Percentiles rank a stretch among this genome's conserved stretches.
Conservation (phyloP, 2,113 vertebrate species). For the Centropus bengalensis region DNA sequence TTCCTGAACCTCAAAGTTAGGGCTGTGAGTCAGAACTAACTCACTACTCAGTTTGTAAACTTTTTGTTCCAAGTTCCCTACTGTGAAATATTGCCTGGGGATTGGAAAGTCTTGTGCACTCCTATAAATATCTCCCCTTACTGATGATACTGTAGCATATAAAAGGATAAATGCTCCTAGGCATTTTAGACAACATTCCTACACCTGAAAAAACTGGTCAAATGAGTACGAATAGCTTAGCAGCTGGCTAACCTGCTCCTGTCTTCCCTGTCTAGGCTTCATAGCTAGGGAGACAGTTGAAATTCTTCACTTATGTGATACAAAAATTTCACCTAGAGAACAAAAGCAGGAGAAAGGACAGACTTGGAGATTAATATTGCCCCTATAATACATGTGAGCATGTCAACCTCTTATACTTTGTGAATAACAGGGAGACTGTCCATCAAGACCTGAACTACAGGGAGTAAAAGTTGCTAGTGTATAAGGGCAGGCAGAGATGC, state of each 20-base stretch:
- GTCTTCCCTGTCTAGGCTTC: not conserved
- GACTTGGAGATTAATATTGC: not conserved
- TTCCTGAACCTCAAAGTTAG: not conserved
- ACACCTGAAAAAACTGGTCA: not conserved
- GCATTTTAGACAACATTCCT: not conserved
- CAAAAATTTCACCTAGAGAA: not conserved
- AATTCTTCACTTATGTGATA: not conserved
- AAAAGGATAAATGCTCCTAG: not conserved
- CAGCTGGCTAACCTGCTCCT: not conserved
- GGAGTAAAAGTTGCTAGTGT: not conserved
- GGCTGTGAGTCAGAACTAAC: not conserved
- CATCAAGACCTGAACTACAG: not conserved
- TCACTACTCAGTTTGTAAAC: not conserved
- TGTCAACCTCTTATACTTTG: not conserved
- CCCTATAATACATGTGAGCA: not conserved
- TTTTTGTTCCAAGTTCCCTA: conserved; percentile 3
- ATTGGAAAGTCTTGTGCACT: not conserved
- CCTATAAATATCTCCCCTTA: conserved; percentile 30
- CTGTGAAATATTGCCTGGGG: not conserved
- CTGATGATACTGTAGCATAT: not conserved
- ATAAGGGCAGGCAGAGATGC: not conserved
- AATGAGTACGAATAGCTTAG: conserved; percentile 14
- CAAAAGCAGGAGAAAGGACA: not conserved
- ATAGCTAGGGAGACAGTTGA: not conserved
- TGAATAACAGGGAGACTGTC: not conserved